A percentile compares a stretch with the other conserved stretches of the same genome.
These are phyloP conservation scores for Odocoileus hemionus DNA, from an alignment of 2,113 vertebrate genomes.

Conservation along the genomic window DNA sequence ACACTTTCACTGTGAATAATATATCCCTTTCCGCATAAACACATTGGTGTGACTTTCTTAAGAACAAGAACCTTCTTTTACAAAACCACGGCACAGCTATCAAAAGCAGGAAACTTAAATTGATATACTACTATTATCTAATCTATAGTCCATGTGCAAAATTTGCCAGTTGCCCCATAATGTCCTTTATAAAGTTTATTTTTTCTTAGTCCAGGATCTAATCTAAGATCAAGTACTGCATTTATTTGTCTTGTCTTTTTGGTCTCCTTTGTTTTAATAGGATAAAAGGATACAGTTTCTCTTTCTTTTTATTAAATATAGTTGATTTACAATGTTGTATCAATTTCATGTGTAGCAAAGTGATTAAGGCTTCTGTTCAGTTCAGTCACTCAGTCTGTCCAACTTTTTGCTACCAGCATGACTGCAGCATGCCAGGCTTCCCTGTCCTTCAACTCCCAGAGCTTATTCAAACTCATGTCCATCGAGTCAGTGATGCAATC, in stretches of 20 bases:
- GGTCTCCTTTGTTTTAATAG: neutral
- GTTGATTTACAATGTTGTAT: neutral
- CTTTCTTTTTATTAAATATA: neutral
- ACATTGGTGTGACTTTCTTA: neutral
- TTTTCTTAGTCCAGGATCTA: neutral
- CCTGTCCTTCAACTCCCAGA: rapidly evolving
- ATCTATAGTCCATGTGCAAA: neutral
- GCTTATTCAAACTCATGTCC: neutral
- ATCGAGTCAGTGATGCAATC: neutral
- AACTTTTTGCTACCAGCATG: neutral
- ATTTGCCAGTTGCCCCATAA: neutral
- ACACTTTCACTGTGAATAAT: neutral
- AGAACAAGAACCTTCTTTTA: neutral
- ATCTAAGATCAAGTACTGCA: neutral
- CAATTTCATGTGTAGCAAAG: neutral
- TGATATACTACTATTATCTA: neutral
- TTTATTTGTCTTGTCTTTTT: neutral
- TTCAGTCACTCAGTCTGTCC: neutral
- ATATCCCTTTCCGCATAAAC: neutral
- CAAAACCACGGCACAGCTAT: neutral
- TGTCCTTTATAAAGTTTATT: neutral
- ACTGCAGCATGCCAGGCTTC: neutral
- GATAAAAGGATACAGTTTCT: neutral
- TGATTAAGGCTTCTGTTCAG: neutral
- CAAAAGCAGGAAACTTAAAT: neutral